Conservation (phyloP, 2,888 invertebrate species). For the Lamellibrachia columna region DNA sequence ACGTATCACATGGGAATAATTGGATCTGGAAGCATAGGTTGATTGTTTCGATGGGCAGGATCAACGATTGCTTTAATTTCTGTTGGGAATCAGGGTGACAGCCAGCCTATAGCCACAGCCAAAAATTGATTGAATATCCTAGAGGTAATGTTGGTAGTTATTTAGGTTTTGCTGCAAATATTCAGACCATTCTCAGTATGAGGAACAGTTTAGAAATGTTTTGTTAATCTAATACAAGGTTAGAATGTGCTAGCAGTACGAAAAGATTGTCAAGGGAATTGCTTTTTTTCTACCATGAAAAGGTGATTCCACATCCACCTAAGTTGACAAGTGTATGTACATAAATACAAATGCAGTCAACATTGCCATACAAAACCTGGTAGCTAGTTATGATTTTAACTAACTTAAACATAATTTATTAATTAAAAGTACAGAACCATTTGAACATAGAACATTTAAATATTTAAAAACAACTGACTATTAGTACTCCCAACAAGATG, state of each 20-base stretch:
- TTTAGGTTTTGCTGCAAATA: neutral
- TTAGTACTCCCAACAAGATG: too few species aligned
- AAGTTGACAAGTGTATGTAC: too few species aligned
- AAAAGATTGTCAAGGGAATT: neutral
- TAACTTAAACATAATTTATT: too few species aligned
- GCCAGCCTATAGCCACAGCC: neutral
- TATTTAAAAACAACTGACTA: too few species aligned
- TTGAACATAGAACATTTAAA: too few species aligned
- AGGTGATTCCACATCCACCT: neutral
- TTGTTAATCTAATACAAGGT: neutral
- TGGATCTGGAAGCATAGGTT: slow-evolving; percentile 1
- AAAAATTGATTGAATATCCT: neutral
- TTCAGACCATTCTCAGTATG: neutral
- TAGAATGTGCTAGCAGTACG: neutral
- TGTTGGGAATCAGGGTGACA: neutral
- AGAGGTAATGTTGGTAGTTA: neutral
- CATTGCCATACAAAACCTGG: too few species aligned
- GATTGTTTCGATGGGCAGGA: slow-evolving; percentile 4
- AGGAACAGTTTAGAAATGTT: neutral
- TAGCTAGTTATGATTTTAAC: too few species aligned
- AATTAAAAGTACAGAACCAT: too few species aligned
- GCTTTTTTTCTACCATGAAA: neutral
- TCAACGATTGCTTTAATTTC: slow-evolving; percentile 3
- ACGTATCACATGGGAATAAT: neutral
- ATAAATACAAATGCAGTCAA: too few species aligned